A percentile compares a stretch with the other conserved stretches of the same genome.
These are phyloP conservation scores for Esperia sulphurella DNA, from an alignment of 2,888 invertebrate species.

Conservation along the genomic window DNA sequence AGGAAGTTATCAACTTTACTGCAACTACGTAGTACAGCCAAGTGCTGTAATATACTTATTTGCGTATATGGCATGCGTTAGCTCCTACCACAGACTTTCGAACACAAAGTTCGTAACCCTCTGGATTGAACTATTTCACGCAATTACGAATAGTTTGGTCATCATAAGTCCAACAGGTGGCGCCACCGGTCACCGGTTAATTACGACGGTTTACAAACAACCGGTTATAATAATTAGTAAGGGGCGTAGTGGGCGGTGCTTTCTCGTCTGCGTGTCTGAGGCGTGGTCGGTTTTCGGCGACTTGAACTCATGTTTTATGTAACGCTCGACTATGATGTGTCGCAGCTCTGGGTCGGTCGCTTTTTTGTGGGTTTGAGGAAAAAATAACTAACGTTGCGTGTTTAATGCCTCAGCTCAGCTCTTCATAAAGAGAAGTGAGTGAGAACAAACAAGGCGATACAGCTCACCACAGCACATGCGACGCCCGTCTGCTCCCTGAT, in stretches of 20 bases:
- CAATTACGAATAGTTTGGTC: slow-evolving; percentile 34
- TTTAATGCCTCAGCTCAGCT: no score
- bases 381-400: no score
- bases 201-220: slow-evolving; percentile 63
- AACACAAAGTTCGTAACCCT: not conserved
- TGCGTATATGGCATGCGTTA: no score
- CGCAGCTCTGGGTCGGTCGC: not conserved
- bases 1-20: no score
- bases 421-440: no score
- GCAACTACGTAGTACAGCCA: no score
- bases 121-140: slow-evolving; percentile 5
- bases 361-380: no score
- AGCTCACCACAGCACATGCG: no score
- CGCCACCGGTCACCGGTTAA: slow-evolving; percentile 56
- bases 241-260: slow-evolving; percentile 65
- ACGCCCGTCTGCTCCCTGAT: no score
- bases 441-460: no score
- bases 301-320: slow-evolving; percentile 39
- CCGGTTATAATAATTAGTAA: slow-evolving; percentile 76
- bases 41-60: no score
- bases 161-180: slow-evolving; percentile 55
- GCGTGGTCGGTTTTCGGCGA: slow-evolving; percentile 49
- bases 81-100: not conserved
- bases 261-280: slow-evolving; percentile 23
- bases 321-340: slow-evolving; percentile 13